Evolutionary conservation across 2,888 invertebrate species (phyloP), one percentile per base, ranked within the genome.

Genomic region (Torymus texanus): DNA sequence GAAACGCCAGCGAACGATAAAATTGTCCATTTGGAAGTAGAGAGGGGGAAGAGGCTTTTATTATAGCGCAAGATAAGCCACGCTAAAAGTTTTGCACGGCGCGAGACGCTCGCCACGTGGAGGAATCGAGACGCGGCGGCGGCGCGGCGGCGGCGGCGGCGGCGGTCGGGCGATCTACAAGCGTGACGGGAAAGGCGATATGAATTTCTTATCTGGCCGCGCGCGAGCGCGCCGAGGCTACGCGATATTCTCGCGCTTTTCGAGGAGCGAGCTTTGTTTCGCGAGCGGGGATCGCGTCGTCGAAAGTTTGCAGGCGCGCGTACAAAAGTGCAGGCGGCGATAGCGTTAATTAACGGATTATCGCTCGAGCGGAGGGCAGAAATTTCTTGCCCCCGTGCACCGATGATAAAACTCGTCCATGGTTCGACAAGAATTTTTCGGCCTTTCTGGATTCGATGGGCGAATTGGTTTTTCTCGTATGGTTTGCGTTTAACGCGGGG

Each of bases 151-250:
- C 24, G 24, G 24, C 24, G 24, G 29, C 41, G 80, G 79, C 78
- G 56, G 55, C 67, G 50, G 62, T 59, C 50, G 50, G 53, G n/a
- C 62, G 78, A 78, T 73, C 73, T 78, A 73, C 75, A 62, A 78
- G 78, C 78, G 81, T 79, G 79, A 75, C 79, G 79, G 75, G 55
- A 70, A 72, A 71, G 71, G 61, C 79, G 79, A 79, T 79, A 79
- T 75, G 79, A 79, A 79, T 79, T 79, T 72, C 79, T 79, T 79
- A 79, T 79, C 79, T 59, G 63, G 13, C 10, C 58, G 16, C 65
- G 29, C 29, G 12, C 41, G 24, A 3, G 58, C 66, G 13, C 50
- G 18, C 56, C 11, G 50, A 51, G 24, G 11, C 66, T 75, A 55
- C 18, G 14, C 56, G 65, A 56, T 56, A 58, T 56, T 16, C 61